Base-by-base conservation (phyloP, 2,888 invertebrate species). In the Hyposoter dolosus region DNA sequence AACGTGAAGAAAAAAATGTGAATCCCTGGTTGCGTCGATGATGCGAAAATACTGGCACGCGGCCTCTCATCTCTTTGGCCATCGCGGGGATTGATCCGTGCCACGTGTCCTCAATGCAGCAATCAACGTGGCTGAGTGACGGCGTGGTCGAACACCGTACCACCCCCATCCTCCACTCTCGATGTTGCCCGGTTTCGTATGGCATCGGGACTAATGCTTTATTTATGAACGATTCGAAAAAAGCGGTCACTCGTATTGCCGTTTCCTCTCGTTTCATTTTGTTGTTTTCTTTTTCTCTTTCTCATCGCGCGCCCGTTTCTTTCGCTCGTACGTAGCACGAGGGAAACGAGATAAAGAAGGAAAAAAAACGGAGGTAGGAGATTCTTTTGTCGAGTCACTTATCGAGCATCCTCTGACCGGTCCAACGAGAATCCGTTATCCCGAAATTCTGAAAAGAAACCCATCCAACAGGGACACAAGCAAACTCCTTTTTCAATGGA, bases 31-130 rank as follows among this genome's bases (percentile, higher is more conserved):
- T 75, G 83, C 88, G 90, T 90, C 92, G 93, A 93, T 93, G 93
- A 93, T 93, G 93, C 92, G 92, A 93, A 93, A 94, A 93, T 93
- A 93, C 89, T 91, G 92, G 91, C 94, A 93, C 93, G 93, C 93
- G 94, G 88, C 86, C 86, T 75, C 80, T 84, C 82, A 82, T 86
- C 88, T 88, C 87, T 60, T 19, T 88, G 85, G 90, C 88, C 85
- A 88, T 86, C 86, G 60, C 75, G 90, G 89, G 92, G 92, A 93
- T 93, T 94, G 94, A 94, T 94, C 94, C 92, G 89, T 83, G 91
- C 89, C 94, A 93, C 94, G 94, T 93, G 93, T 90, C 93, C 83
- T 94, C 93, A 93, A 93, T 94, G 92, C 93, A 89, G 92, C 94
- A 93, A 93, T 93, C 93, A 93, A 89, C 91, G 91, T 90, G 92